Conservation (phyloP, 2,797 vertebrate species). For the Octomys mimax region DNA sequence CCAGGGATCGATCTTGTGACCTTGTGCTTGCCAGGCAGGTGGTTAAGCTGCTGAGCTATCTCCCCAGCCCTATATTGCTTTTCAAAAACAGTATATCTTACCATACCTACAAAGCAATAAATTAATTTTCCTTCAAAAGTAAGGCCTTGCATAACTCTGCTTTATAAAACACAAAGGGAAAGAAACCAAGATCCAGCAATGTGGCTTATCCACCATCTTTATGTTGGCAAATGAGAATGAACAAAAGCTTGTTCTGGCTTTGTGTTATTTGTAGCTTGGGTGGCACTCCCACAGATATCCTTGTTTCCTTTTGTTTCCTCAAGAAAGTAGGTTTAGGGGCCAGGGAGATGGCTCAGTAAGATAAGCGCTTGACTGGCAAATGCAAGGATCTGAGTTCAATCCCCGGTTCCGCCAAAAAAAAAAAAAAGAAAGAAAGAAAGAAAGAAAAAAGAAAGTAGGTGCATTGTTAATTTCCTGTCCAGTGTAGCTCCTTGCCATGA, state of each 20-base stretch:
- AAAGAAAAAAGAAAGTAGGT: neutral
- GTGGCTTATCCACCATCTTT: neutral
- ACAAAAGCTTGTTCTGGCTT: neutral
- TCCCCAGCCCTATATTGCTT: neutral
- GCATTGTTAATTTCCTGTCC: neutral
- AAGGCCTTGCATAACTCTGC: neutral
- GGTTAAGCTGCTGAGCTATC: no score
- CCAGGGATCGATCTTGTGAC: no score
- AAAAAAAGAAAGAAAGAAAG: no score
- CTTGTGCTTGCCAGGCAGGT: no score
- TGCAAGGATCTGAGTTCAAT: no score
- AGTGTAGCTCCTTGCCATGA: neutral
- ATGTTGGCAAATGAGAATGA: neutral
- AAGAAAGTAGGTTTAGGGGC: neutral
- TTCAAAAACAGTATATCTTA: neutral
- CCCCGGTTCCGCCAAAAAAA: no score
- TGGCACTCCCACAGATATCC: neutral
- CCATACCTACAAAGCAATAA: neutral
- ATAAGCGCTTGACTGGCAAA: no score
- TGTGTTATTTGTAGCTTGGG: neutral
- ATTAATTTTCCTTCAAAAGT: neutral
- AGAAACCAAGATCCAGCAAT: neutral
- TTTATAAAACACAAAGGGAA: neutral
- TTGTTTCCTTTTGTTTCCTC: neutral
- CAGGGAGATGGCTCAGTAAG: no score